Evolutionary conservation across 2,888 invertebrate genomes (phyloP), one percentile per base, ranked within the genome.

Genomic region (Timema cristinae): DNA sequence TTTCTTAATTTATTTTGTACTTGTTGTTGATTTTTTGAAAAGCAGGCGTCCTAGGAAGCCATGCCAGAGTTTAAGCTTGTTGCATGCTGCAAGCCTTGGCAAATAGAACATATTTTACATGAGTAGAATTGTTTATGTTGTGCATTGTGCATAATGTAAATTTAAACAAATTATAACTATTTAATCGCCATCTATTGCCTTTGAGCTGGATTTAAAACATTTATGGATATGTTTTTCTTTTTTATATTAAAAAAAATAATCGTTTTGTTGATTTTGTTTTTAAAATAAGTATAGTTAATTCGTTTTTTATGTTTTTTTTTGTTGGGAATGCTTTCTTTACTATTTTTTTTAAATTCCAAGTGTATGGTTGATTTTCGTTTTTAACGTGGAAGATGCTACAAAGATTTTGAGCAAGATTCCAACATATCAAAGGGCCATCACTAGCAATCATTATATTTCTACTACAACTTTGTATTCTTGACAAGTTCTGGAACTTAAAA

Each of bases 271-370:
- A 63, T 47, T 63, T 63, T 63, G 32, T 47, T 63, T 63, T 32
- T 47, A 63, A 63, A 88, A 88, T 88, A 88, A 88, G 88, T 87
- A 88, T 88, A 88, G 88, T 89, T 89, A 89, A 32, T 63, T 63
- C 48, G 63, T 89, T 88, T 88, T 89, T 88, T 88, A 86, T 86
- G 86, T 88, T 88, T 87, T 87, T 87, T 88, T 88, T 89, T 89
- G 88, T 89, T 89, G 87, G 87, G 88, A 86, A 88, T 75, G 88
- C 88, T 88, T 89, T 87, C 83, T 83, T 84, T 87, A 32, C 32
- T 32, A 2, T 32, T 32, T 32, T 32, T 32, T 32, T 32, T 32
- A 2, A 32, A 32, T 32, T 32, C 32, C 32, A 32, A 32, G 32
- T 32, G 32, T 32, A 32, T 32, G 32, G 32, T 32, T 32, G 32